Percentiles rank a stretch among this genome's conserved stretches.
These are phyloP conservation scores for Conistra vaccinii DNA, from an alignment of 2,888 invertebrate species.

Conservation along the genomic window DNA sequence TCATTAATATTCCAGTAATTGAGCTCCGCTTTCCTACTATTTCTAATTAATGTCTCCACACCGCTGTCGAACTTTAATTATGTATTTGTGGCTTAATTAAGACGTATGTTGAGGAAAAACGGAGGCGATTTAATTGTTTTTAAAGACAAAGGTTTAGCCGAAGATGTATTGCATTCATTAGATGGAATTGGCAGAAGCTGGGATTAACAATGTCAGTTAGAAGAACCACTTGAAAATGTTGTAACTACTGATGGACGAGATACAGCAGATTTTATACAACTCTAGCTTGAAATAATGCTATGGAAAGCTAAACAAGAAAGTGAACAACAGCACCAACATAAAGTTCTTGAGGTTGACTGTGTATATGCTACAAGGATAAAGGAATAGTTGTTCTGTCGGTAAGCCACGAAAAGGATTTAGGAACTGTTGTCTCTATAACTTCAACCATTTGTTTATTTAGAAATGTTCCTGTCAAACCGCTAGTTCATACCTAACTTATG, in stretches of 20 bases:
- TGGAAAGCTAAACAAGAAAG: background rate
- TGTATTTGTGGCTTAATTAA: slow-evolving; percentile 59
- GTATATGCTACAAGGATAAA: slow-evolving; percentile 4
- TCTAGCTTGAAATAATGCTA: background rate
- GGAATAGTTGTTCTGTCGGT: slow-evolving; percentile 3
- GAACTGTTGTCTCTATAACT: slow-evolving; percentile 13
- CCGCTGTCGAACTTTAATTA: slow-evolving; percentile 59
- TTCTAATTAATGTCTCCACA: slow-evolving; percentile 64
- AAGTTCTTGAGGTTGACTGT: background rate
- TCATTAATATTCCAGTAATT: slow-evolving; percentile 69
- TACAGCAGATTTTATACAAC: background rate
- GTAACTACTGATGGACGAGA: background rate
- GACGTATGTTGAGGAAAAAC: slow-evolving; percentile 42
- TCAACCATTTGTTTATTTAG: slow-evolving; percentile 40
- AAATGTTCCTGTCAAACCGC: slow-evolving; percentile 16
- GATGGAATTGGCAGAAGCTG: background rate
- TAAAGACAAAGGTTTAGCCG: slow-evolving; percentile 17
- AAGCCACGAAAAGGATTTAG: slow-evolving; percentile 7
- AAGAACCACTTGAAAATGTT: background rate
- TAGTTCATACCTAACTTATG: slow-evolving; percentile 40
- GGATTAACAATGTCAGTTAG: background rate
- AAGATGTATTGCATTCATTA: slow-evolving; percentile 39
- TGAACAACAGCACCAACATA: background rate
- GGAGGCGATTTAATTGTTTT: slow-evolving; percentile 38
- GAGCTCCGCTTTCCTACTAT: slow-evolving; percentile 59